Evolutionary conservation across 2,113 vertebrate species (phyloP), one percentile per base, ranked within the genome.

Genomic region (Gyps fulvus): DNA sequence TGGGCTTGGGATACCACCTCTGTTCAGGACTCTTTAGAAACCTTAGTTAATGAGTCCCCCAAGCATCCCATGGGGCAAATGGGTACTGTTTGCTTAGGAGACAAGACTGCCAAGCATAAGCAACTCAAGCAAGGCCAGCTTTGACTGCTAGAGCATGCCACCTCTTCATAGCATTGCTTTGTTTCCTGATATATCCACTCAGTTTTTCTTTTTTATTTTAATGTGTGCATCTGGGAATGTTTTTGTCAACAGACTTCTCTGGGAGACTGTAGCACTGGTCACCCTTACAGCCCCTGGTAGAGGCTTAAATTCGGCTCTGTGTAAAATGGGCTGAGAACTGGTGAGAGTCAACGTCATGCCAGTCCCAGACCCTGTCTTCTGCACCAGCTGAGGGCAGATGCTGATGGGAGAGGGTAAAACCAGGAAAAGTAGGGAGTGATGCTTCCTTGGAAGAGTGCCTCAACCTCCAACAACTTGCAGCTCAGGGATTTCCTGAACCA

Each of bases 261-360:
- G 45, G 17, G n/a, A 90, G 13, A 66, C 0, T 58, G 43, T 52
- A 45, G 34, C 16, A 23, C 47, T 47, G 42, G 55, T 22, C 26
- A 36, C 13, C 7, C 6, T 59, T 69, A 47, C 0, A 0, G 72
- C 21, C 9, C 7, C 18, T 61, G 10, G 10, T 19, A 7, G 31
- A 74, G n/a, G 16, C 38, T 93, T 78, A 55, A 78, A 47, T 79
- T 91, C 1, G 1, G 19, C 18, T 49, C 23, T 61, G 3, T 23
- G 11, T 66, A 71, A 90, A 90, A 84, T 31, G 43, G n/a, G 38
- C 13, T 93, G 45, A 72, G 58, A 89, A 43, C 18, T 25, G 21
- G 13, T 83, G 57, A 88, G 23, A 80, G 13, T 29, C 57, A 88
- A 26, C 0, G 3, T 32, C 9, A 7, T 23, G 11, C 27, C 23